A percentile compares a stretch with the other conserved stretches of the same genome.
Conservation (phyloP, 2,888 invertebrate genomes). For the Drosophila phalerata region DNA sequence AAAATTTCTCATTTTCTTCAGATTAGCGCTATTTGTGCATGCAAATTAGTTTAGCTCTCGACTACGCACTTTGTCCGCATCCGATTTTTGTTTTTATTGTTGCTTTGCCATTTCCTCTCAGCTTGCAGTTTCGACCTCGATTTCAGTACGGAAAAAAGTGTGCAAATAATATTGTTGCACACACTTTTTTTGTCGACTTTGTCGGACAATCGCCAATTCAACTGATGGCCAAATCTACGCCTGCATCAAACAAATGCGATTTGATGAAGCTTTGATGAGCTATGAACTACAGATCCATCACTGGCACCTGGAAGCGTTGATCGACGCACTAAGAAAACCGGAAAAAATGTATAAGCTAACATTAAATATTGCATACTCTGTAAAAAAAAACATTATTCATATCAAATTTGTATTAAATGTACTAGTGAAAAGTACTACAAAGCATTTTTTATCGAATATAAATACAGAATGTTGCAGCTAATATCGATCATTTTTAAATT, state of each 20-base stretch:
- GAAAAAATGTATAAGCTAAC: neutral
- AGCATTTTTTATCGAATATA: too few species aligned
- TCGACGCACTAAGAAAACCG: constrained; percentile 18
- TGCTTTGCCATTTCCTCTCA: constrained; percentile 52
- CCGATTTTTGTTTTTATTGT: constrained; percentile 52
- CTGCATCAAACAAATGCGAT: constrained; percentile 6
- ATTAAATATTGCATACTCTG: constrained; percentile 20
- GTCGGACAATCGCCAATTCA: constrained; percentile 32
- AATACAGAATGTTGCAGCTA: too few species aligned
- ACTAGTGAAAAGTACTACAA: too few species aligned
- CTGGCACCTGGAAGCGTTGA: constrained; percentile 39
- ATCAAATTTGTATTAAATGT: too few species aligned
- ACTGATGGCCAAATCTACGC: constrained; percentile 5
- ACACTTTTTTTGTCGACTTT: constrained; percentile 21
- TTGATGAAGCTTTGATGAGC: constrained; percentile 43
- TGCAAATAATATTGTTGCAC: constrained; percentile 25
- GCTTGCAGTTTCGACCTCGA: constrained; percentile 21
- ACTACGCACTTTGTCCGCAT: constrained; percentile 59
- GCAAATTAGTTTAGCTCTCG: constrained; percentile 67
- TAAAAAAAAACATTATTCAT: neutral
- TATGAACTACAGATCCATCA: constrained; percentile 17
- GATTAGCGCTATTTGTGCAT: constrained; percentile 73
- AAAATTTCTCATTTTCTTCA: constrained; percentile 76
- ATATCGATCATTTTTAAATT: too few species aligned
- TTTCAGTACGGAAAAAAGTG: constrained; percentile 18